These are phyloP conservation scores for Clistopyga incitator DNA, from an alignment of 2,888 invertebrate genomes.

Conservation along the genomic window DNA sequence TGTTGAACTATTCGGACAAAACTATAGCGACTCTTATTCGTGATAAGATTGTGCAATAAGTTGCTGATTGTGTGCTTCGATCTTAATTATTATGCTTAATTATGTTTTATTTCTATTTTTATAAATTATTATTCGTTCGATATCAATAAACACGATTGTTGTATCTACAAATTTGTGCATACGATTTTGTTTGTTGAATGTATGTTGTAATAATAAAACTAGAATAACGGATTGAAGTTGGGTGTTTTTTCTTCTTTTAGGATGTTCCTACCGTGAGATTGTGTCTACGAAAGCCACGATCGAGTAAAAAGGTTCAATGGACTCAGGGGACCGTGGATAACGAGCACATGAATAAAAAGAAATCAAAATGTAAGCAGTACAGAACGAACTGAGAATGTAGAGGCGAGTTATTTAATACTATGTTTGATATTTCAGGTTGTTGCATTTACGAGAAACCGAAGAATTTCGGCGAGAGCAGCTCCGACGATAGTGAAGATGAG, in stretches of 20 bases:
- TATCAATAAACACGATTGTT: constrained; percentile 61
- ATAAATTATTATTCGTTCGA: constrained; percentile 44
- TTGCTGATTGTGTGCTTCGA: constrained; percentile 27
- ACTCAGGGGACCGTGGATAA: constrained; percentile 96
- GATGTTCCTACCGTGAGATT: constrained; percentile 87
- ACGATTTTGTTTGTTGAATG: not conserved
- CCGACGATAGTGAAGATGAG: constrained; percentile 92
- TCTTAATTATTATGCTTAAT: constrained; percentile 14
- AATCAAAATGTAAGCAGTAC: constrained; percentile 94
- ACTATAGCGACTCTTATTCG: constrained; percentile 86
- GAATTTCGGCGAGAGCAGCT: constrained; percentile 95
- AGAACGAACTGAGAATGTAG: not conserved
- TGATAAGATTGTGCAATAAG: constrained; percentile 85
- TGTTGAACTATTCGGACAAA: constrained; percentile 88
- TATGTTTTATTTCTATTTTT: constrained; percentile 7
- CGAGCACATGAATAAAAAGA: constrained; percentile 97
- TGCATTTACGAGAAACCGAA: constrained; percentile 97
- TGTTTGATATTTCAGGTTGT: constrained; percentile 88
- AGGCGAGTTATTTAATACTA: constrained; percentile 27
- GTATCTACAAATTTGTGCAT: constrained; percentile 22
- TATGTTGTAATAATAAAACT: not conserved
- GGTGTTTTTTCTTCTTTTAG: constrained; percentile 75
- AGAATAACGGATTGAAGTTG: not conserved
- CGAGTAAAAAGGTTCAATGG: constrained; percentile 94
- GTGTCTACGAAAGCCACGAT: constrained; percentile 89